Conservation (phyloP, 2,797 vertebrate species). For the Artibeus jamaicensis region DNA sequence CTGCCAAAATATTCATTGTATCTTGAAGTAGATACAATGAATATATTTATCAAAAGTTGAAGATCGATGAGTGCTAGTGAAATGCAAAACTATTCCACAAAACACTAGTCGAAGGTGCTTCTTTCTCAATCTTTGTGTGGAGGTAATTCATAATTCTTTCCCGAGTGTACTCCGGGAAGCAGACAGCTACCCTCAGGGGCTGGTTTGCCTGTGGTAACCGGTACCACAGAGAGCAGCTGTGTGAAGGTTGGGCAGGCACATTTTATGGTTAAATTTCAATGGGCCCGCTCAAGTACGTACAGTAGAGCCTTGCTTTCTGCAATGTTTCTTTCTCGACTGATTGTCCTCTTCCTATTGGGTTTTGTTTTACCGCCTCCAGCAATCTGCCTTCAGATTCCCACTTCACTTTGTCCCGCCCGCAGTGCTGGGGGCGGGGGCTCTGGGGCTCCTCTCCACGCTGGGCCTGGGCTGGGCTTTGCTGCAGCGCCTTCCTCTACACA, state of each 20-base stretch:
- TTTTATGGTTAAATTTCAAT: conserved; percentile 41
- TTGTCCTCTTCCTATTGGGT: background rate
- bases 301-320: background rate
- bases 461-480: background rate
- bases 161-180: conserved; percentile 73
- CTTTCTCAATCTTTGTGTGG: conserved; percentile 75
- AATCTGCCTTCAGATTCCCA: background rate
- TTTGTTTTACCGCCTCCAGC: background rate
- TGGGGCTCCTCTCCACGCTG: background rate
- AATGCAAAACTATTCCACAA: conserved; percentile 83
- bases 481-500: background rate
- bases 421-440: background rate
- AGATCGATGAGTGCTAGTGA: conserved; percentile 82
- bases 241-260: background rate
- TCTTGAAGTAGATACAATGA: conserved; percentile 74
- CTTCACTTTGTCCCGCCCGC: background rate
- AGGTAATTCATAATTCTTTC: conserved; percentile 82
- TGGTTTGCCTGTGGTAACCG: background rate
- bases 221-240: conserved; percentile 18
- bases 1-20: conserved; percentile 69
- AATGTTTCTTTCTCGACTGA: background rate
- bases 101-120: conserved; percentile 67
- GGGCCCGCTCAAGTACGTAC: too few species aligned
- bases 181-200: conserved; percentile 18
- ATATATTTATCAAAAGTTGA: conserved; percentile 55